These are phyloP conservation scores for Drosophila infuscata DNA, from an alignment of 2,888 invertebrate genomes.

Conservation along the genomic window DNA sequence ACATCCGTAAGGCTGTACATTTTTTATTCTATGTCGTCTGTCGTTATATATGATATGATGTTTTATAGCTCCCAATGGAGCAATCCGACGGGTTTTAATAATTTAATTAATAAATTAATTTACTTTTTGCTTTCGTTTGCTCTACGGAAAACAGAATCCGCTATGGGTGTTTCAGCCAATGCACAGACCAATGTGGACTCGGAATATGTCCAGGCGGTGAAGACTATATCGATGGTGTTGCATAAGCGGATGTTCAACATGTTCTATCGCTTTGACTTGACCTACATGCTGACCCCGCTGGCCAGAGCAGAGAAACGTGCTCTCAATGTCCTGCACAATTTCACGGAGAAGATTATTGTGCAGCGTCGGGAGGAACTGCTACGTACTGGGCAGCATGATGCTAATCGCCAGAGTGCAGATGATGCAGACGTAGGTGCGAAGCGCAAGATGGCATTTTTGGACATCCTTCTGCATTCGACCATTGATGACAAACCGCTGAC, in stretches of 20 bases:
- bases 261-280: conserved; percentile 80
- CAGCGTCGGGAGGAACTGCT: conserved; percentile 84
- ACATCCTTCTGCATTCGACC: conserved; percentile 88
- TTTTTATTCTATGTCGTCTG: background rate
- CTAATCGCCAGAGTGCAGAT: conserved; percentile 31
- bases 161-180: conserved; percentile 92
- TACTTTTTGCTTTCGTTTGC: background rate
- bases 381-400: conserved; percentile 15
- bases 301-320: conserved; percentile 87
- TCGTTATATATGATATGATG: background rate
- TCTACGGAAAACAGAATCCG: conserved; percentile 88
- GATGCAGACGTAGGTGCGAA: conserved; percentile 86
- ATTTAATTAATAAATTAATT: background rate
- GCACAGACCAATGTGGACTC: conserved; percentile 90
- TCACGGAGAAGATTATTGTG: conserved; percentile 87
- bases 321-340: conserved; percentile 86
- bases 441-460: conserved; percentile 89
- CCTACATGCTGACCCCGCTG: conserved; percentile 86
- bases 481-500: conserved; percentile 87
- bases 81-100: background rate
- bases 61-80: background rate
- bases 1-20: background rate
- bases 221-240: conserved; percentile 85
- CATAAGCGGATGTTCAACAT: conserved; percentile 84
- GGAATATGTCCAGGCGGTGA: conserved; percentile 91